Conservation (phyloP, 2,797 vertebrate genomes). For the Kryptolebias ocellatus region DNA sequence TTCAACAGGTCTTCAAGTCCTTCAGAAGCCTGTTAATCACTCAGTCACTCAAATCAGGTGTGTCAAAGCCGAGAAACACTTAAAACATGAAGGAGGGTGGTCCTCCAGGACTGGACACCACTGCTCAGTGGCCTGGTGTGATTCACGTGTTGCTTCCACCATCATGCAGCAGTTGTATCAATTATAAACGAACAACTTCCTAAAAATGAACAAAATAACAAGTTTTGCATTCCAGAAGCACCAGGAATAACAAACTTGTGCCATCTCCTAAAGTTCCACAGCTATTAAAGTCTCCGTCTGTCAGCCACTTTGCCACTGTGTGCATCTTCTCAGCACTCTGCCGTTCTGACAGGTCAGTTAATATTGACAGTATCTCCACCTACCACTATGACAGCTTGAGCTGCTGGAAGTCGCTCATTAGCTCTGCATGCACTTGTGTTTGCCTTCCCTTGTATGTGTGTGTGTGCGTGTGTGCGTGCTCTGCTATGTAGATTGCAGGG, state of each 20-base stretch:
- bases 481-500: constrained; percentile 47
- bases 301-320: constrained; percentile 52
- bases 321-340: constrained; percentile 42
- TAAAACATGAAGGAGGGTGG: too few relatives aligned
- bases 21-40: too few relatives aligned
- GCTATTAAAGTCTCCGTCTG: constrained; percentile 43
- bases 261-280: constrained; percentile 39
- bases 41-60: too few relatives aligned
- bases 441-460: constrained; percentile 4
- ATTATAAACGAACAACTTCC: neutral
- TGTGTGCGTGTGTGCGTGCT: constrained; percentile 2
- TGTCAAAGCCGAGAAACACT: too few relatives aligned
- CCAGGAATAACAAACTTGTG: constrained; percentile 46
- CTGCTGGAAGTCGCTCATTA: constrained; percentile 74
- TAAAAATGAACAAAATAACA: neutral
- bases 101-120: too few relatives aligned
- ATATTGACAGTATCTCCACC: constrained; percentile 76
- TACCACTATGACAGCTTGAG: constrained; percentile 65
- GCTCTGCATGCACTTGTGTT: constrained; percentile 41
- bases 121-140: too few relatives aligned
- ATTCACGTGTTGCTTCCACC: neutral
- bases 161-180: neutral
- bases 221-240: neutral
- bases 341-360: constrained; percentile 73
- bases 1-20: too few relatives aligned